A percentile compares a stretch with the other conserved stretches of the same genome.
Evolutionary conservation across 2,888 invertebrate genomes (phyloP).

Genomic region (Nasonia oneida): DNA sequence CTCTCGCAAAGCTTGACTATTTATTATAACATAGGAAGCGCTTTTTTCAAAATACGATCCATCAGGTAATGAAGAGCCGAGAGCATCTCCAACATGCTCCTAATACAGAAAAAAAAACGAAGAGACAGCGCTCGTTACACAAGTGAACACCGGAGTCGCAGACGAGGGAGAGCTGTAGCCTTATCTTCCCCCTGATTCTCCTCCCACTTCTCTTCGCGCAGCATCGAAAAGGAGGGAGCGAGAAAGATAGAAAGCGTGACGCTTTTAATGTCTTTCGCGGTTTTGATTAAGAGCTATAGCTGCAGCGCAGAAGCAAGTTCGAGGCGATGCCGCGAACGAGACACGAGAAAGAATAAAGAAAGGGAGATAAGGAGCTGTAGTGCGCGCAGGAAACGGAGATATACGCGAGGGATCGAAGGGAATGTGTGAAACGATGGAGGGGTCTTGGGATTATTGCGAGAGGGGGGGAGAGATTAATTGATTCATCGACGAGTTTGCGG

Average conservation of each 20-base stretch:
- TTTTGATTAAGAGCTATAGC: slow-evolving; percentile 75
- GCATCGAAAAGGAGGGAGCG: slow-evolving; percentile 69
- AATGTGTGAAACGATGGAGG: slow-evolving; percentile 26
- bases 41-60: neutral
- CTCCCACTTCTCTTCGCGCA: slow-evolving; percentile 70
- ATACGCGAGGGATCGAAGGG: neutral
- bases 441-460: slow-evolving; percentile 11
- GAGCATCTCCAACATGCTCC: neutral
- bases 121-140: slow-evolving; percentile 55
- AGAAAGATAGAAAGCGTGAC: slow-evolving; percentile 62
- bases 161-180: slow-evolving; percentile 74
- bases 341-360: neutral
- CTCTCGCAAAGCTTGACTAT: too few species aligned
- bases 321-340: slow-evolving; percentile 8
- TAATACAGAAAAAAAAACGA: slow-evolving; percentile 11
- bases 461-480: slow-evolving; percentile 21
- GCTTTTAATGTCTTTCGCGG: slow-evolving; percentile 76
- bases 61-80: neutral
- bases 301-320: slow-evolving; percentile 28
- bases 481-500: neutral
- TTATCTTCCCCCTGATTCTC: slow-evolving; percentile 75
- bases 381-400: slow-evolving; percentile 30
- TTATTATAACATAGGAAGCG: neutral
- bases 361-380: slow-evolving; percentile 39
- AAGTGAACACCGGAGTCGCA: slow-evolving; percentile 50